Conservation (phyloP, 2,113 vertebrate genomes). For the Otocyon megalotis region DNA sequence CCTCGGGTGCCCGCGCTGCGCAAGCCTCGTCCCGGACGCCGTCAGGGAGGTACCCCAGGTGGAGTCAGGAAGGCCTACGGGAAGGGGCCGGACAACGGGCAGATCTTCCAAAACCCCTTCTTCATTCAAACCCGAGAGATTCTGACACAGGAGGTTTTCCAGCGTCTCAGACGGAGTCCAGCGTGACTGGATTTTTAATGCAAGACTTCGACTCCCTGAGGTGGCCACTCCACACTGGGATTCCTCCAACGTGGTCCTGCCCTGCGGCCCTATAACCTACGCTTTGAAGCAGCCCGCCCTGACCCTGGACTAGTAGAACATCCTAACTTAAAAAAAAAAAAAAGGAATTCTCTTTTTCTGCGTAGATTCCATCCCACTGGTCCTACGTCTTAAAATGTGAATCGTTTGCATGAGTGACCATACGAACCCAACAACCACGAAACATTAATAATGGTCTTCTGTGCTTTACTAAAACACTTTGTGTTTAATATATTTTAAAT, state of each 20-base stretch:
- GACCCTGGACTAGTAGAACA: background rate
- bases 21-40: too few relatives aligned
- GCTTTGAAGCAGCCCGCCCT: background rate
- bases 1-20: too few relatives aligned
- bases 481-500: constrained; percentile 82
- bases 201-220: background rate
- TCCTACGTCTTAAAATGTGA: constrained; percentile 47
- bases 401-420: constrained; percentile 51
- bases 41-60: too few relatives aligned
- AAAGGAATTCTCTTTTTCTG: background rate
- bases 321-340: background rate
- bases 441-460: constrained; percentile 76
- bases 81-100: background rate
- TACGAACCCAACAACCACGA: constrained; percentile 76
- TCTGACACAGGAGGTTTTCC: background rate
- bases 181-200: background rate
- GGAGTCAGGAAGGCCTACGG: background rate
- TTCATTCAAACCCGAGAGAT: background rate
- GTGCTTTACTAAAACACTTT: constrained; percentile 81
- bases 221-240: too few relatives aligned
- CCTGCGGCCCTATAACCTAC: background rate
- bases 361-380: background rate
- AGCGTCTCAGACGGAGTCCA: background rate
- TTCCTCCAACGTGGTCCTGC: background rate
- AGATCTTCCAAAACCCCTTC: background rate